Conservation (phyloP, 2,113 vertebrate genomes). For the Archocentrus centrarchus region DNA sequence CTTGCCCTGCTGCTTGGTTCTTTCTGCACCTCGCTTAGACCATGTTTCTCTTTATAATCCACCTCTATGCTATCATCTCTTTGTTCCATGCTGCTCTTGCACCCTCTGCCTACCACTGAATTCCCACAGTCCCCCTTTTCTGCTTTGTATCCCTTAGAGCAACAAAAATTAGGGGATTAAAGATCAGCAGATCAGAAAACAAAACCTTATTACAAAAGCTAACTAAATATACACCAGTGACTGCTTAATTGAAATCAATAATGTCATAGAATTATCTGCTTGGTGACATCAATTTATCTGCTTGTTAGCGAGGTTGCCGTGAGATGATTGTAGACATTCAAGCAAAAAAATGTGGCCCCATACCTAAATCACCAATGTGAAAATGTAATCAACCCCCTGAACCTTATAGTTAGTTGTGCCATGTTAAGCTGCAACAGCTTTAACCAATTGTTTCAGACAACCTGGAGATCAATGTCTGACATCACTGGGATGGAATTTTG, state of each 20-base stretch:
- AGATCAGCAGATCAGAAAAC: not conserved
- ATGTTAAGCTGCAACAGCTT: constrained; percentile 1
- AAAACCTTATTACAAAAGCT: not conserved
- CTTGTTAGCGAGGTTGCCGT: no score
- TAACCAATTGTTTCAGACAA: not conserved
- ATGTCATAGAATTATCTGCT: no score
- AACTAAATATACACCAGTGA: no score
- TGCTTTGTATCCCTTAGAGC: not conserved
- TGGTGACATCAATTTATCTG: no score
- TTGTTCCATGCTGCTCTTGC: not conserved
- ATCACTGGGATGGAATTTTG: constrained; percentile 3
- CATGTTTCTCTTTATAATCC: constrained; percentile 19
- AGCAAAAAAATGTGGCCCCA: not conserved
- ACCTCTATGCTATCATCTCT: not conserved
- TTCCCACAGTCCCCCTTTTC: not conserved
- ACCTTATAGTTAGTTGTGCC: not conserved
- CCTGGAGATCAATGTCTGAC: not conserved
- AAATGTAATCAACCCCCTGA: not conserved
- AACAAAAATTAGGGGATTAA: not conserved
- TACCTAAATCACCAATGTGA: not conserved
- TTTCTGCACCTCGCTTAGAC: constrained; percentile 9
- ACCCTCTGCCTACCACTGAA: not conserved
- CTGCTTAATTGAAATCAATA: no score
- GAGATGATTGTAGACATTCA: not conserved
- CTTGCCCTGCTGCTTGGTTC: not conserved